Percentiles rank a stretch among this genome's conserved stretches.
Conservation (phyloP, 2,888 invertebrate genomes). For the Thecophora atra region DNA sequence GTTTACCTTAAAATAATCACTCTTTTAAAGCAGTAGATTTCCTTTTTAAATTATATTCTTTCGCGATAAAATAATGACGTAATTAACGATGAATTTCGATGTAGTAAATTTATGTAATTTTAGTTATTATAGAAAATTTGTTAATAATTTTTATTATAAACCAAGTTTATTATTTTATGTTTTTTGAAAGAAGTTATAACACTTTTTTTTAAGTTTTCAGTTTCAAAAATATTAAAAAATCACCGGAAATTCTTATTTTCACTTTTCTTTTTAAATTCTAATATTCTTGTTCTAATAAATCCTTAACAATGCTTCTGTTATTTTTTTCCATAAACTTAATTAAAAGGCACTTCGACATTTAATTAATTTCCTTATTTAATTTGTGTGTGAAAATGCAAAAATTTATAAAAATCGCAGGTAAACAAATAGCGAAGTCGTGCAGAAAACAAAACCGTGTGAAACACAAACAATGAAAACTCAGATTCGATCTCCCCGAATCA, state of each 20-base stretch:
- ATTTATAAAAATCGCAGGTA: neutral
- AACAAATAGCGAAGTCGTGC: neutral
- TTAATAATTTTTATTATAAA: too few species aligned
- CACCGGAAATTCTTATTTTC: neutral
- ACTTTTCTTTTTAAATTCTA: too few species aligned
- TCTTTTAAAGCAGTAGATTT: too few species aligned
- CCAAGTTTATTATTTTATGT: neutral
- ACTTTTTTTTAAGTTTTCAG: too few species aligned
- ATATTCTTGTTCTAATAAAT: neutral
- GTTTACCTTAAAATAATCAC: too few species aligned
- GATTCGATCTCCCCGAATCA: neutral
- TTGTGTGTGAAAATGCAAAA: neutral
- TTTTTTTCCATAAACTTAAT: neutral
- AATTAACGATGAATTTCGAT: too few species aligned
- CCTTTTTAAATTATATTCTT: too few species aligned
- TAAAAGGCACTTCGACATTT: neutral
- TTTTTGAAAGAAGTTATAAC: too few species aligned
- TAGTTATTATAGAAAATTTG: too few species aligned
- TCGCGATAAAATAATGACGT: too few species aligned
- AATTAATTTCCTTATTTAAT: neutral
- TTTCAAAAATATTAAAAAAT: neutral
- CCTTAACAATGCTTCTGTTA: neutral
- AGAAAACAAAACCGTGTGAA: neutral
- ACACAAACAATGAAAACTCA: neutral
- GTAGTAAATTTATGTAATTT: too few species aligned